Conservation (phyloP, 2,113 vertebrate species). For the Eurystomus gularis region DNA sequence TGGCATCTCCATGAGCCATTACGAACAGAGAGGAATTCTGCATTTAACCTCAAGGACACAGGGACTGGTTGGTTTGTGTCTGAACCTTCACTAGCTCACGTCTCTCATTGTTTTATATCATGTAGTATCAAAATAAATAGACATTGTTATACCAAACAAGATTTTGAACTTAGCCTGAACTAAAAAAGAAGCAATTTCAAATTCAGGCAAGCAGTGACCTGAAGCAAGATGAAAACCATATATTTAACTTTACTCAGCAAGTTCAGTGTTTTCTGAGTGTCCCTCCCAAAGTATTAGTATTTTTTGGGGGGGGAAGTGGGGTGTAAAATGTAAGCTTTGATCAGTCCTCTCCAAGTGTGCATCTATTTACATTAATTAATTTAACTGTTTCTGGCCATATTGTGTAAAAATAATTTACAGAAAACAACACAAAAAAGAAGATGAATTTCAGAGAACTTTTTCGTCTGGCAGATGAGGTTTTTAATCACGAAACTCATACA, state of each 20-base stretch:
- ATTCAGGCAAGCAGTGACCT: neutral
- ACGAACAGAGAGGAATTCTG: neutral
- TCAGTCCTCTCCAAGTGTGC: neutral
- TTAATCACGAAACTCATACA: neutral
- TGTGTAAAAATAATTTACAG: neutral
- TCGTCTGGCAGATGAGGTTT: neutral
- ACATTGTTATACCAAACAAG: neutral
- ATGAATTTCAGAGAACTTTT: neutral
- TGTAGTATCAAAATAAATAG: neutral
- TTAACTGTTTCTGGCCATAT: neutral
- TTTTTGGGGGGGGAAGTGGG: too few species aligned
- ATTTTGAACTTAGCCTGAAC: neutral
- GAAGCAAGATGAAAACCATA: neutral
- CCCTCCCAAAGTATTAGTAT: too few species aligned
- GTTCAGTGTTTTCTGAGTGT: neutral
- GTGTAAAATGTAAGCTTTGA: neutral
- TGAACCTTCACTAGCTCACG: neutral
- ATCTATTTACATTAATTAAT: neutral
- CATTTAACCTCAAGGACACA: slow-evolving; percentile 38
- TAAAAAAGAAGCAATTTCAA: neutral
- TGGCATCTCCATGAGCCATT: neutral
- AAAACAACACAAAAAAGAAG: neutral
- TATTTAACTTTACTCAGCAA: neutral
- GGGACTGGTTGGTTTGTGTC: neutral
- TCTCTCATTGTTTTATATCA: neutral